Evolutionary conservation across 2,888 invertebrate species (phyloP), one percentile per base, ranked within the genome.

Genomic region (Acleris holmiana): DNA sequence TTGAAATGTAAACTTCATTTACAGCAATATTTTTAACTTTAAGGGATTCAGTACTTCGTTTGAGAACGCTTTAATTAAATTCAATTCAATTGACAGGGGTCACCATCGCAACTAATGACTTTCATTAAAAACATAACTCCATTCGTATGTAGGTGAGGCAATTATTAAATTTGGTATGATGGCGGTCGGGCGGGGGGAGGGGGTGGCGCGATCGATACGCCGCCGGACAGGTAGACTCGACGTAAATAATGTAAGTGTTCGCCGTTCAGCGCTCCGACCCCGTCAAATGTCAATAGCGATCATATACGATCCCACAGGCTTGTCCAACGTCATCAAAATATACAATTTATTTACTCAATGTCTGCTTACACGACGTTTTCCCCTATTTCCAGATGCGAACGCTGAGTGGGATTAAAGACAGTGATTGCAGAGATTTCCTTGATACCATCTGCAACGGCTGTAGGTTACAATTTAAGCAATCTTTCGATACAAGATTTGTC

Each of bases 161-260:
- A 65, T 65, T 60, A 65, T 65, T 59, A 65, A 65, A 83, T 83
- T 79, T 82, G 75, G 78, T 80, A 82, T 84, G 84, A 79, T 80
- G 78, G 79, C 69, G 59, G 67, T 64, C 51, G 67, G 65, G 56
- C 41, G 67, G 54, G 66, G 67, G 21, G 66, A 66, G 57, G 29
- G 8, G 67, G 70, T 67, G 65, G 71, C 67, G 62, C 61, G 67
- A 69, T 73, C 76, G 72, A 75, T 76, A 74, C 67, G 56, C 61
- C 61, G 70, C 61, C 61, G 70, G 73, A 69, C 72, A 74, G 73
- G 77, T 81, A 78, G 74, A 78, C 77, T 81, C 78, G 29, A 82
- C 81, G 82, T 89, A 85, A 89, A 89, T 89, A 88, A 89, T 88
- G 84, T 84, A 89, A 84, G 78, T 80, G 77, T 79, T 84, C 79